Evolutionary conservation across 1,140 invertebrate species (phyloP).

Genomic region (Listronotus oregonensis): DNA sequence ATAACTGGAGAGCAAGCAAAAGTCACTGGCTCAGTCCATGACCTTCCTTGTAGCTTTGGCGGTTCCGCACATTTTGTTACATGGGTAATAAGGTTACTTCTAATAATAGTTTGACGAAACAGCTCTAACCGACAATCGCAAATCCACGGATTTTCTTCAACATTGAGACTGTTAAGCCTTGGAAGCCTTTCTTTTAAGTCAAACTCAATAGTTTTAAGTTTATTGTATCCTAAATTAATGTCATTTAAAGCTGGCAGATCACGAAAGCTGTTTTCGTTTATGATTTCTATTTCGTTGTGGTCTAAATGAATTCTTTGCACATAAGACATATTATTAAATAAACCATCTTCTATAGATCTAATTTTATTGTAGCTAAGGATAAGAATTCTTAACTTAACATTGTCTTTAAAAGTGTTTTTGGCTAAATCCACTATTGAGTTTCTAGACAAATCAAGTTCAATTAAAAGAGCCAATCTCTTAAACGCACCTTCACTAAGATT

Average conservation of each 20-base stretch:
- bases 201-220: conserved; percentile 59
- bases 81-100: conserved; percentile 71
- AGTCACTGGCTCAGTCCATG: conserved; percentile 74
- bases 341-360: conserved; percentile 69
- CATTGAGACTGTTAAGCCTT: conserved; percentile 73
- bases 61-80: conserved; percentile 75
- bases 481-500: conserved; percentile 75
- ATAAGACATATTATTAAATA: conserved; percentile 75
- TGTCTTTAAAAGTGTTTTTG: conserved; percentile 72
- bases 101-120: conserved; percentile 77
- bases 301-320: conserved; percentile 78
- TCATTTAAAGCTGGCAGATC: conserved; percentile 69
- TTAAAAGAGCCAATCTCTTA: conserved; percentile 74
- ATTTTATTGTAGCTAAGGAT: conserved; percentile 75
- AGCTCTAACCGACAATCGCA: conserved; percentile 83
- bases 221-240: conserved; percentile 74
- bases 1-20: conserved; percentile 86
- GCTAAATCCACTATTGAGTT: conserved; percentile 74
- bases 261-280: conserved; percentile 75
- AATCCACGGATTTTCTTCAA: conserved; percentile 84
- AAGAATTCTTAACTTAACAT: conserved; percentile 70
- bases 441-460: conserved; percentile 82
- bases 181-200: conserved; percentile 58
- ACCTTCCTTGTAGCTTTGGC: conserved; percentile 64
- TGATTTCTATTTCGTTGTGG: conserved; percentile 70